These are phyloP conservation scores for Toxotes lorentzi DNA, from an alignment of 2,797 vertebrate species.

Conservation along the genomic window DNA sequence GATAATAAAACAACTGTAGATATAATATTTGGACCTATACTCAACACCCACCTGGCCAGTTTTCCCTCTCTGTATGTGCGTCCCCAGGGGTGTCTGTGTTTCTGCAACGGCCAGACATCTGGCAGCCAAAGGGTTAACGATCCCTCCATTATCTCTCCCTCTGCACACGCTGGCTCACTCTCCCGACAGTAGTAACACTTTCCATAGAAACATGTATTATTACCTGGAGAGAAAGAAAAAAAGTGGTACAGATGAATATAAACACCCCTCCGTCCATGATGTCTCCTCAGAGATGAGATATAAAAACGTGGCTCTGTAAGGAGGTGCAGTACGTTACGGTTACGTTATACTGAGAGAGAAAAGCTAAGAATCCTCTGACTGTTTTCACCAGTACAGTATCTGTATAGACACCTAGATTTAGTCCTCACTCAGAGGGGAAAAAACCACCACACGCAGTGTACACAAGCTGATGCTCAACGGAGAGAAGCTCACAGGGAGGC, in stretches of 20 bases:
- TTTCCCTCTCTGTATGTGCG: slow-evolving; percentile 98
- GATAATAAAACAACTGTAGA: neutral
- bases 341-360: too few species aligned
- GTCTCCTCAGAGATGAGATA: neutral
- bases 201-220: slow-evolving; percentile 98
- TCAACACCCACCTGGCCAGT: slow-evolving; percentile 90
- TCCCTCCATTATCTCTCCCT: slow-evolving; percentile 95
- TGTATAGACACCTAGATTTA: too few species aligned
- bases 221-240: slow-evolving; percentile 82
- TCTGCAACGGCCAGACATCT: slow-evolving; percentile 98
- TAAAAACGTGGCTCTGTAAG: neutral
- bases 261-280: neutral
- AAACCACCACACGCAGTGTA: too few species aligned
- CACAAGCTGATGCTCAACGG: too few species aligned
- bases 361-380: too few species aligned
- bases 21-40: neutral
- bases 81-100: slow-evolving; percentile 98
- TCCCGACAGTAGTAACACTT: slow-evolving; percentile 99
- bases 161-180: slow-evolving; percentile 96
- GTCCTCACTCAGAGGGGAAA: too few species aligned
- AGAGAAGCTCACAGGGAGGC: too few species aligned
- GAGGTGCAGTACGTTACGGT: neutral
- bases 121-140: slow-evolving; percentile 97
- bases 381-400: too few species aligned
- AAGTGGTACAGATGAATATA: neutral